phyloP scores from a whole-genome alignment of 2,888 invertebrate species.

The Drosophila sordidapex region DNA sequence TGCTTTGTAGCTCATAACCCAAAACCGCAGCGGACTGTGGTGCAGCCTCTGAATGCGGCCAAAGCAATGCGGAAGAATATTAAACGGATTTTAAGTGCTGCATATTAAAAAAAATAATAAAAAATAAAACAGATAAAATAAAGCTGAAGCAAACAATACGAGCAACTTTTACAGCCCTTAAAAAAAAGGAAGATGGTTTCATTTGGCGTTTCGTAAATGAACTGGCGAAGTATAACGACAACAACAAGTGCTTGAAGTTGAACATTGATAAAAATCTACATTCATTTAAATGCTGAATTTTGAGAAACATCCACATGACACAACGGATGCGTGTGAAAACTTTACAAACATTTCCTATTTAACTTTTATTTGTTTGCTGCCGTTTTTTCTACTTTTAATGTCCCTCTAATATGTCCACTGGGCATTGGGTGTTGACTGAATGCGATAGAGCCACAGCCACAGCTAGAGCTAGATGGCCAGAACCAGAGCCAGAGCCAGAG shows the following conservation, averaged over 20 bases:
- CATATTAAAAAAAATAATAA: slow-evolving; percentile 51
- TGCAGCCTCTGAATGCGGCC: slow-evolving; percentile 74
- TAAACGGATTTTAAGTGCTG: slow-evolving; percentile 77
- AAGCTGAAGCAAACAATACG: slow-evolving; percentile 10
- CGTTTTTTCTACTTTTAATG: slow-evolving; percentile 32
- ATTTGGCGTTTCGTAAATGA: slow-evolving; percentile 63
- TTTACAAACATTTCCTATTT: slow-evolving; percentile 56
- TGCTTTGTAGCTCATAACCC: slow-evolving; percentile 47
- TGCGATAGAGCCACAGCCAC: background rate
- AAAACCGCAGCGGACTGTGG: slow-evolving; percentile 48
- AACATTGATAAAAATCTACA: slow-evolving; percentile 35
- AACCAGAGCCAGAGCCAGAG: too few species aligned
- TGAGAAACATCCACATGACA: background rate
- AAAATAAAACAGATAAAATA: slow-evolving; percentile 4
- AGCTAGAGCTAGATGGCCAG: too few species aligned
- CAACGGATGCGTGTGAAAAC: slow-evolving; percentile 25
- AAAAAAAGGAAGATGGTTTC: slow-evolving; percentile 31
- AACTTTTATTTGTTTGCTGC: slow-evolving; percentile 51
- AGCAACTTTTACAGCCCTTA: background rate
- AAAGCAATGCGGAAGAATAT: slow-evolving; percentile 78
- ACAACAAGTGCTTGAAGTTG: slow-evolving; percentile 6
- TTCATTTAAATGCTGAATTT: background rate
- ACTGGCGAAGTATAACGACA: slow-evolving; percentile 44
- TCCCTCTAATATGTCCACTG: slow-evolving; percentile 64
- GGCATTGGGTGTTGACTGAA: slow-evolving; percentile 36